Conservation (phyloP, 2,113 vertebrate genomes). For the Actenoides lindsayi region DNA sequence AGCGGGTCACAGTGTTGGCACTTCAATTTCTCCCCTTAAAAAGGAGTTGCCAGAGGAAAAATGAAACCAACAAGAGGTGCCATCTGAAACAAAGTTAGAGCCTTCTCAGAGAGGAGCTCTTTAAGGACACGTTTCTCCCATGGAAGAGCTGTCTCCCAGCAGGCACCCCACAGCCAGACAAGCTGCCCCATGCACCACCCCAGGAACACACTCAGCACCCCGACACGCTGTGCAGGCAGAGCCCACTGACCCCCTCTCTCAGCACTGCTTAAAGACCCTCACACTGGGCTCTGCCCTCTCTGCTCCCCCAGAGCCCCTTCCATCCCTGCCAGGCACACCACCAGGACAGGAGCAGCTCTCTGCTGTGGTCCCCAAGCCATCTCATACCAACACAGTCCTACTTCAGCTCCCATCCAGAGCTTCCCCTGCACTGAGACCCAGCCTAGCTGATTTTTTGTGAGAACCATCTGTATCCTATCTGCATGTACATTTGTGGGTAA, state of each 20-base stretch:
- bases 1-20: neutral
- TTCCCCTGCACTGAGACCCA: neutral
- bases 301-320: neutral
- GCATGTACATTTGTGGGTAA: neutral
- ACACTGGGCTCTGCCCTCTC: neutral
- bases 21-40: neutral
- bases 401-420: neutral
- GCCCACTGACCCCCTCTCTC: neutral
- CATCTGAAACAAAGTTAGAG: neutral
- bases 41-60: neutral
- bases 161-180: neutral
- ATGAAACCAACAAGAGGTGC: neutral
- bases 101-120: neutral
- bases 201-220: neutral
- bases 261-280: neutral
- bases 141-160: neutral
- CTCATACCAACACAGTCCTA: neutral
- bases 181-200: rapidly evolving
- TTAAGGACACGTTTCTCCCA: neutral
- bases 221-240: neutral
- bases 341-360: neutral
- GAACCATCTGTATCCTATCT: neutral
- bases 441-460: neutral
- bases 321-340: neutral
- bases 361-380: rapidly evolving